A percentile compares a stretch with the other conserved stretches of the same genome.
These are phyloP conservation scores for Steatocranus sp. DNA, from an alignment of 2,797 vertebrate genomes.

Conservation along the genomic window DNA sequence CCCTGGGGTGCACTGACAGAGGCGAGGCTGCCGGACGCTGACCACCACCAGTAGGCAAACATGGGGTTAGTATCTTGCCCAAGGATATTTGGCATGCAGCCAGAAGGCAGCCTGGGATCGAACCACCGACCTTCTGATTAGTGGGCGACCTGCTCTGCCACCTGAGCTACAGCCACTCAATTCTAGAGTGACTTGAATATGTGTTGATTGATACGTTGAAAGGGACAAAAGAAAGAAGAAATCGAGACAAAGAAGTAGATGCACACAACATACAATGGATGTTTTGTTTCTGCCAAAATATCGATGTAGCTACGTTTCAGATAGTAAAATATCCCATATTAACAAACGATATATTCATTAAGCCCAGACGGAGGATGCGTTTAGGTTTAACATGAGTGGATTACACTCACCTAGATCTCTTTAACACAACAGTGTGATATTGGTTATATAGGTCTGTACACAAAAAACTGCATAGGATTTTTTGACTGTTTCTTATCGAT, in stretches of 20 bases:
- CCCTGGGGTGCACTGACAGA: too few species aligned
- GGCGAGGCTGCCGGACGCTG: too few species aligned
- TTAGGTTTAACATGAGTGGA: rapidly evolving
- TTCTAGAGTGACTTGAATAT: neutral
- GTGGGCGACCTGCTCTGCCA: too few species aligned
- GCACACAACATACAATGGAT: neutral
- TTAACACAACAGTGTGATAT: too few species aligned
- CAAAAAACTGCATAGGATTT: neutral
- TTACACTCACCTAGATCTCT: neutral
- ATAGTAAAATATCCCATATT: neutral
- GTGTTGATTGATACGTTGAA: rapidly evolving
- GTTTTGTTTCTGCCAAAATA: neutral
- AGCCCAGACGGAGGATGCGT: rapidly evolving
- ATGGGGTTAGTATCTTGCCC: too few species aligned
- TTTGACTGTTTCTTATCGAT: rapidly evolving
- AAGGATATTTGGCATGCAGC: too few species aligned
- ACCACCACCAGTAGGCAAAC: too few species aligned
- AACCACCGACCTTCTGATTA: too few species aligned
- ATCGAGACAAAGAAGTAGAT: neutral
- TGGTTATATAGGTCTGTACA: too few species aligned
- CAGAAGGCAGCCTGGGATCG: too few species aligned
- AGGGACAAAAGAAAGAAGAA: neutral
- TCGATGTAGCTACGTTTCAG: rapidly evolving
- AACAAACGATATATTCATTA: rapidly evolving
- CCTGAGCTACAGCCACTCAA: too few species aligned